Evolutionary conservation across 2,113 vertebrate species (phyloP).

Genomic region (Cepphus grylle): DNA sequence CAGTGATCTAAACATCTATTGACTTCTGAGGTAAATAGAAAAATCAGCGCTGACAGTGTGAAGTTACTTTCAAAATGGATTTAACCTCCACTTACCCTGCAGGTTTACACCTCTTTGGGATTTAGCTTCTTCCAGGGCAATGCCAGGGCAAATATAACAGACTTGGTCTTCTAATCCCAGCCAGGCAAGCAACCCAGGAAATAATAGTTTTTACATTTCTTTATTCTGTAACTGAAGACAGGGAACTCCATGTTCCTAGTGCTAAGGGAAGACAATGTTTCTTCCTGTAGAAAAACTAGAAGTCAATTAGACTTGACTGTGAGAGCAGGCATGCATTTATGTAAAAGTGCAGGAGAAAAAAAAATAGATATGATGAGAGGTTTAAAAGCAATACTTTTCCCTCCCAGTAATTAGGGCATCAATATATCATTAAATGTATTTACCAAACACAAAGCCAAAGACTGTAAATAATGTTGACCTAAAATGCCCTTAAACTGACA

Average conservation of each 20-base stretch:
- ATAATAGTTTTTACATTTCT: not conserved
- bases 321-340: not conserved
- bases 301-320: not conserved
- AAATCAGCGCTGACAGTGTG: not conserved
- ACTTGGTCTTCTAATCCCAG: not conserved
- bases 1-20: not conserved
- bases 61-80: conserved; percentile 11
- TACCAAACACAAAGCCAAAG: not conserved
- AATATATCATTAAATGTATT: not conserved
- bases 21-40: not conserved
- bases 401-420: not conserved
- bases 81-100: conserved; percentile 13
- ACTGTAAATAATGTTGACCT: not conserved
- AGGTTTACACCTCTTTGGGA: not conserved
- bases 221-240: not conserved
- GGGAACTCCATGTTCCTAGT: not conserved
- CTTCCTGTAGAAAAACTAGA: not conserved
- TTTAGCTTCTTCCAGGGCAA: not conserved
- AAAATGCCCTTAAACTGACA: not conserved
- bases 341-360: not conserved
- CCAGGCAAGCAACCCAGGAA: not conserved
- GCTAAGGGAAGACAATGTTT: not conserved
- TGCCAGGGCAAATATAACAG: not conserved
- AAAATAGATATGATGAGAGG: not conserved
- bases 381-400: not conserved